phyloP scores from a whole-genome alignment of 2,113 vertebrate species.

The Xenus cinereus region DNA sequence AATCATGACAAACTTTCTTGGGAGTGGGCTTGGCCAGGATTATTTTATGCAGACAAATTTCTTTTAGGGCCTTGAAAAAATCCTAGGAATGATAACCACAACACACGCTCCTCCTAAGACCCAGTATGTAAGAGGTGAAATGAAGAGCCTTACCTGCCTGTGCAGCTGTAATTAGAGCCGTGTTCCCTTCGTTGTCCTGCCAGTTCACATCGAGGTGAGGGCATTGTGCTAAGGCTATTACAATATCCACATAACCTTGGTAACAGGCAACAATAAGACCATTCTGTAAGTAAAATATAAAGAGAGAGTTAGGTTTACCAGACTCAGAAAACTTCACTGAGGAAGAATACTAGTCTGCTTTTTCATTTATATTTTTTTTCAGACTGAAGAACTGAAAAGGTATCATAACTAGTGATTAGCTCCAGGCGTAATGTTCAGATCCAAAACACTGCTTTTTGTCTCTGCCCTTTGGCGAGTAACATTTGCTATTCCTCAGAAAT shows the following conservation, averaged over 20 bases:
- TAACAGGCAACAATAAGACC: slow-evolving; percentile 93
- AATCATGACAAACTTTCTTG: background rate
- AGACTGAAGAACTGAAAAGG: background rate
- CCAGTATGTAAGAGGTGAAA: background rate
- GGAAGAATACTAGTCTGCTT: background rate
- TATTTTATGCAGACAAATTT: background rate
- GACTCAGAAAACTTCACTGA: background rate
- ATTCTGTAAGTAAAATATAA: slow-evolving; percentile 77
- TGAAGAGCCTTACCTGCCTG: slow-evolving; percentile 87
- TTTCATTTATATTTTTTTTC: background rate
- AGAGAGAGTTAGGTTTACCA: background rate
- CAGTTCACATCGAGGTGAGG: slow-evolving; percentile 93
- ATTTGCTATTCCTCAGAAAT: background rate
- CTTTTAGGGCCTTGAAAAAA: background rate
- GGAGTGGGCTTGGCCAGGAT: background rate
- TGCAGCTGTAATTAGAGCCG: slow-evolving; percentile 89
- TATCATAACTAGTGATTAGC: background rate
- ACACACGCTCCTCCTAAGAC: background rate
- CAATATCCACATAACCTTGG: slow-evolving; percentile 91
- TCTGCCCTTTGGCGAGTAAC: background rate
- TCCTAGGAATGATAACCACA: background rate
- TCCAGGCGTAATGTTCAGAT: slow-evolving; percentile 13
- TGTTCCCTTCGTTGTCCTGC: slow-evolving; percentile 98
- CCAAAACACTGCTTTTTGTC: background rate
- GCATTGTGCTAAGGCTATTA: slow-evolving; percentile 89